Base-by-base conservation (phyloP, 2,888 invertebrate genomes). In the Osmoderma eremita region DNA sequence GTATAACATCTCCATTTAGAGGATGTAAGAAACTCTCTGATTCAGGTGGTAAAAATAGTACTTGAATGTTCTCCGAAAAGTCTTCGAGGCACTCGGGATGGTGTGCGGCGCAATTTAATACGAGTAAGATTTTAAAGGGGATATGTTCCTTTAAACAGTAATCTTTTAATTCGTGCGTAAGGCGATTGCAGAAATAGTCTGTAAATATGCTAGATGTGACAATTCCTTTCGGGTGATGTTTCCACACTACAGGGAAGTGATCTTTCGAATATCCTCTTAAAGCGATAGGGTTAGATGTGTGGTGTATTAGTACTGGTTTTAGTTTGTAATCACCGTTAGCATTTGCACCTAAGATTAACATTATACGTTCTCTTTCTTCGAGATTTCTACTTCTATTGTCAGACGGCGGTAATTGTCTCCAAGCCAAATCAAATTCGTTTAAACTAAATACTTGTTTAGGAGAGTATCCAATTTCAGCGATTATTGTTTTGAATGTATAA, bases 101-200 rank as follows among this genome's bases (percentile, higher is more conserved):
- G 30, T 61, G 30, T 15, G 45, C 15, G 17, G 45, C 45, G 5
- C 12, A 30, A 36, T 45, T 36, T 45, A 61, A 36, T 15, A 61
- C 45, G 2, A 61, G 20, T 3, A 61, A 17, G 30, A 61, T 61
- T 13, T 61, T 61, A 30, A 48, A 61, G 10, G 58, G 58, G 18
- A 61, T 61, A 10, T 36, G 45, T 30, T 61, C 58, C 36, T 30
- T 61, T 36, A 30, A 17, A 18, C 58, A 61, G 10, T 61, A 61
- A n/a, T 61, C 58, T 36, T 61, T 61, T 61, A 61, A 61, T 45
- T 61, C 58, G 12, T 61, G 45, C 15, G 30, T 61, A 10, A 61
- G 30, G 12, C 58, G 58, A 17, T 61, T 61, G 15, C 58, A 61
- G 12, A 45, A 61, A 36, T 61, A 61, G 17, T 61, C 58, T 12